Conservation (phyloP, 2,113 vertebrate genomes). For the Peromyscus maniculatus region DNA sequence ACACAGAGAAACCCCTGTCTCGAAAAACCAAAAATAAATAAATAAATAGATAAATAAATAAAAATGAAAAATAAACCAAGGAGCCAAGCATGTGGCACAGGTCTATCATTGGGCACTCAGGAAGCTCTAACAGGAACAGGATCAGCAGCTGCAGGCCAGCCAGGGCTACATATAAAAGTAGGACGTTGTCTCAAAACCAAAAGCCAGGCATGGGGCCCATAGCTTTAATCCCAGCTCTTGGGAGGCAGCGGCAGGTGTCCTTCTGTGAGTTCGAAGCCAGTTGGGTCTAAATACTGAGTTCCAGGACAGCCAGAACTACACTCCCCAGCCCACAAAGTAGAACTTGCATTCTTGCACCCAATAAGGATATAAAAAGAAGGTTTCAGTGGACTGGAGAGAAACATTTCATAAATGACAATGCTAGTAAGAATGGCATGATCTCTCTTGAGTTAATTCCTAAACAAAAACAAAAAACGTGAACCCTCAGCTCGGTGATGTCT, state of each 20-base stretch:
- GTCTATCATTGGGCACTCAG: too few species aligned
- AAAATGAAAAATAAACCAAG: background rate
- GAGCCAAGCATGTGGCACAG: too few species aligned
- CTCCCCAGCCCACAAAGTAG: background rate
- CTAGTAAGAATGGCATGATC: background rate
- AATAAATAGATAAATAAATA: too few species aligned
- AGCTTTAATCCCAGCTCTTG: background rate
- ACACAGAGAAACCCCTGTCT: too few species aligned
- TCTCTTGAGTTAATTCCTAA: background rate
- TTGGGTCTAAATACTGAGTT: background rate
- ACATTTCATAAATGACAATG: background rate
- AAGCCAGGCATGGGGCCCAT: background rate
- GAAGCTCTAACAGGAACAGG: too few species aligned
- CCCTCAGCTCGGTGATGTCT: background rate
- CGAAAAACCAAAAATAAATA: too few species aligned
- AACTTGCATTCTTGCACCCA: background rate
- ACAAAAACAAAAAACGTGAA: background rate
- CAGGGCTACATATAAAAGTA: background rate
- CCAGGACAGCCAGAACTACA: background rate
- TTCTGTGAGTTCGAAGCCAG: background rate
- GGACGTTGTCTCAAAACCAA: background rate
- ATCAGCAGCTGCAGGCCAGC: background rate
- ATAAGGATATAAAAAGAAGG: background rate
- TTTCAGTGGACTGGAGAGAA: background rate
- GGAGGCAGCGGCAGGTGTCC: background rate